Base-by-base conservation (phyloP, 1,140 invertebrate genomes). In the Stratiolaelaps scimitus region DNA sequence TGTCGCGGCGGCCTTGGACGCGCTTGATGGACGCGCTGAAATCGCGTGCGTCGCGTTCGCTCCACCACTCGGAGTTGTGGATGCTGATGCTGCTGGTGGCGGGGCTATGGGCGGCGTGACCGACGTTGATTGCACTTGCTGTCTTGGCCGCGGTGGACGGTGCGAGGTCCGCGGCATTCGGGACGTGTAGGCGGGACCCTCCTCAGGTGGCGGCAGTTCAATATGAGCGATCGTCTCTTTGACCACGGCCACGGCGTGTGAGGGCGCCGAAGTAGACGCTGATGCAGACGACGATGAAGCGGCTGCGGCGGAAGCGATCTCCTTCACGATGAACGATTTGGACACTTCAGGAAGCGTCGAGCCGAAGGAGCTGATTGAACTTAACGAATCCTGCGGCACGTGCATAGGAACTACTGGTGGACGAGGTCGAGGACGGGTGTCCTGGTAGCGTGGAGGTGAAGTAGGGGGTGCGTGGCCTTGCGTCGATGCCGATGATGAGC, bases 281-380 rank as follows among this genome's bases (percentile, higher is more conserved):
- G 47, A 48, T 28, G 47, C 19, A 20, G 47, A 48, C 44, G 44
- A 13, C 44, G 44, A 45, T 34, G 53, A 26, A 6, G 15, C 1
- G 10, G 53, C 1, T 10, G 34, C 34, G 4, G 5, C 34, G 34
- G 34, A 6, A 10, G 34, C 4, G 34, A 10, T 26, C 15, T 20
- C 26, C 34, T 34, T 15, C 53, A 19, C 23, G 53, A 60, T 15
- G 23, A 60, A 17, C 15, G 17, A 26, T 60, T 17, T 40, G 34
- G 34, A 10, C 34, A 23, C 17, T 29, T 60, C 53, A 17, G 53
- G 53, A 23, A 60, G 26, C 26, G 53, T 34, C 1, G 53, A 60
- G 6, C 53, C 53, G 23, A 60, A 60, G 15, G 53, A 60, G 34
- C 53, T 60, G 26, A 60, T 34, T 5, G 53, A 60, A 60, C 53